phyloP scores from a whole-genome alignment of 2,797 vertebrate species.

The Acrossocheilus fasciatus region DNA sequence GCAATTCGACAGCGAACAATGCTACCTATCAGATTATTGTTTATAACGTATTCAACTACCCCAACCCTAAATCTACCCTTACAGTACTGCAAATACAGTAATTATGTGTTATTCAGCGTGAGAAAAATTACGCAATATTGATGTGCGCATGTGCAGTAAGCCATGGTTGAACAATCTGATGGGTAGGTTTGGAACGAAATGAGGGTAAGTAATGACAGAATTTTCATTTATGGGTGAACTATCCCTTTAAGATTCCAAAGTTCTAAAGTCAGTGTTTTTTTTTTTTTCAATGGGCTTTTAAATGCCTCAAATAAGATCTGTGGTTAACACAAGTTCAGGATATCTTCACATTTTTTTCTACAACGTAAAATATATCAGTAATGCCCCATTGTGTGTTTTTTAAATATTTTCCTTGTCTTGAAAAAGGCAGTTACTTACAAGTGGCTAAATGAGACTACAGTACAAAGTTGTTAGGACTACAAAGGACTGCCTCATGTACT shows the following conservation, averaged over 20 bases:
- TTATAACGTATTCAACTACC: too few species aligned
- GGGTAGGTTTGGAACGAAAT: too few species aligned
- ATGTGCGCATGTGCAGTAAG: too few species aligned
- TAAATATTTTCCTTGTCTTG: background rate
- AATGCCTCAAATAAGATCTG: background rate
- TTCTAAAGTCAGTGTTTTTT: background rate
- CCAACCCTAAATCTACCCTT: too few species aligned
- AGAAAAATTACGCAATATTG: too few species aligned
- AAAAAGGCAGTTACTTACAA: background rate
- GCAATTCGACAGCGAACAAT: too few species aligned
- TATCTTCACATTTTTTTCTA: background rate
- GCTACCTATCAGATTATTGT: too few species aligned
- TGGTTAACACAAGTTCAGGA: background rate
- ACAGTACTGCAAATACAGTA: too few species aligned
- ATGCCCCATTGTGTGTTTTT: background rate
- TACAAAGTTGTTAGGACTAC: background rate
- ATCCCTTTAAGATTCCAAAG: background rate
- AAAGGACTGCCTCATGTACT: background rate
- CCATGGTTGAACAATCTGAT: too few species aligned
- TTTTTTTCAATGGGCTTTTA: background rate
- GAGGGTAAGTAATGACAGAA: background rate
- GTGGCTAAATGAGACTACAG: background rate
- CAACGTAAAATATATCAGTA: background rate
- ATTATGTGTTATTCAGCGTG: too few species aligned
- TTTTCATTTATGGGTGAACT: background rate